Percentiles rank a stretch among this genome's conserved stretches.
Conservation (phyloP, 2,888 invertebrate genomes). For the Marronus borbonicus region DNA sequence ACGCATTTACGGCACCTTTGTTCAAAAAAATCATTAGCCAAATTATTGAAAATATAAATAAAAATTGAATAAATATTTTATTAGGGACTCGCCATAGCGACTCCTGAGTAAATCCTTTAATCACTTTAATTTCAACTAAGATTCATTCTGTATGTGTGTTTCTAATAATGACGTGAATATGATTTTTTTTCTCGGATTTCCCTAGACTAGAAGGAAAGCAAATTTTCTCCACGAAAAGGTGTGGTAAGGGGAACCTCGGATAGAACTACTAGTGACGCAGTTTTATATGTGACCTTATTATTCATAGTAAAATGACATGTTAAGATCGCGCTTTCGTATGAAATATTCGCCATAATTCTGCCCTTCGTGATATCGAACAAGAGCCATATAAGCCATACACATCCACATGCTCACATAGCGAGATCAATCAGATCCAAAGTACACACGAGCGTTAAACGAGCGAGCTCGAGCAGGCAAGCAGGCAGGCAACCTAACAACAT, state of each 20-base stretch:
- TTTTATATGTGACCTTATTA: constrained; percentile 56
- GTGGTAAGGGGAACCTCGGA: not conserved
- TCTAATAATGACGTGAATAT: no score
- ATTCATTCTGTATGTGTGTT: no score
- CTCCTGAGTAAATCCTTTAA: no score
- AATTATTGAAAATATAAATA: no score
- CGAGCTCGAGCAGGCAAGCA: constrained; percentile 49
- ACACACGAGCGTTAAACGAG: constrained; percentile 38
- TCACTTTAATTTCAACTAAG: no score
- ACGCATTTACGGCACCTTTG: no score
- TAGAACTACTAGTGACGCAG: constrained; percentile 14
- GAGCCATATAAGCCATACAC: not conserved
- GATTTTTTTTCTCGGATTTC: no score
- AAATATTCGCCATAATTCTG: constrained; percentile 57
- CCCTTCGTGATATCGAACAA: constrained; percentile 53
- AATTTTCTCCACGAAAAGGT: not conserved
- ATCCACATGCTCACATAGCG: constrained; percentile 27
- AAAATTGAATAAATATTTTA: no score
- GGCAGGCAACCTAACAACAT: constrained; percentile 58
- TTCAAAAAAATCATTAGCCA: no score
- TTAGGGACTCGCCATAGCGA: no score
- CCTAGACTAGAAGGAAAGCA: not conserved
- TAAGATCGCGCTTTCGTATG: constrained; percentile 55
- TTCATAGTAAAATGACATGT: constrained; percentile 57
- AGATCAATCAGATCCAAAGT: constrained; percentile 57